These are phyloP conservation scores for Byasa hedistus DNA, from an alignment of 2,888 invertebrate genomes.

Conservation along the genomic window DNA sequence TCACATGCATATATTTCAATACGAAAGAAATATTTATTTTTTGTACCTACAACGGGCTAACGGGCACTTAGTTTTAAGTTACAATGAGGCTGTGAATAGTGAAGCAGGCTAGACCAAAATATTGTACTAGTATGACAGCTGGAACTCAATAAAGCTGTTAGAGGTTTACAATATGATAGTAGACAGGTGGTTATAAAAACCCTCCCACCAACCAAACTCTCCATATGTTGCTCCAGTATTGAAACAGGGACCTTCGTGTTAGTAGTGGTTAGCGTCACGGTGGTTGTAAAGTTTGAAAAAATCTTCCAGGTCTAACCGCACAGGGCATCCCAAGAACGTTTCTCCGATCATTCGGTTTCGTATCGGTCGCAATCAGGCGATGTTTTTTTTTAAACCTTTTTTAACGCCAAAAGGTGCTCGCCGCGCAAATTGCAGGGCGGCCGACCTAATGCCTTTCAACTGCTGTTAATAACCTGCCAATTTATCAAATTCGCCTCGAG, in stretches of 20 bases:
- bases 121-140: no score
- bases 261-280: not conserved
- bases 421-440: slow-evolving; percentile 77
- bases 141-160: no score
- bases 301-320: not conserved
- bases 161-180: no score
- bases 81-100: no score
- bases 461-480: slow-evolving; percentile 80
- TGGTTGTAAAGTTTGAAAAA: not conserved
- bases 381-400: slow-evolving; percentile 70
- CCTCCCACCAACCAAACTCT: no score
- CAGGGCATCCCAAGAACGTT: slow-evolving; percentile 46
- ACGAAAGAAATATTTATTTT: no score
- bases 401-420: slow-evolving; percentile 61
- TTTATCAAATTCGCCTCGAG: slow-evolving; percentile 73
- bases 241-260: not conserved
- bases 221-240: no score
- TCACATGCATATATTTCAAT: no score
- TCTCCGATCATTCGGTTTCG: slow-evolving; percentile 49
- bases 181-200: no score
- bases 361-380: slow-evolving; percentile 67
- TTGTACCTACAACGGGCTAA: no score
- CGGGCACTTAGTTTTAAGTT: no score
- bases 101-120: no score
- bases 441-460: slow-evolving; percentile 79